Evolutionary conservation across 2,888 invertebrate genomes (phyloP), one percentile per base, ranked within the genome.

Genomic region (Sinopyrophorus schimmeli): DNA sequence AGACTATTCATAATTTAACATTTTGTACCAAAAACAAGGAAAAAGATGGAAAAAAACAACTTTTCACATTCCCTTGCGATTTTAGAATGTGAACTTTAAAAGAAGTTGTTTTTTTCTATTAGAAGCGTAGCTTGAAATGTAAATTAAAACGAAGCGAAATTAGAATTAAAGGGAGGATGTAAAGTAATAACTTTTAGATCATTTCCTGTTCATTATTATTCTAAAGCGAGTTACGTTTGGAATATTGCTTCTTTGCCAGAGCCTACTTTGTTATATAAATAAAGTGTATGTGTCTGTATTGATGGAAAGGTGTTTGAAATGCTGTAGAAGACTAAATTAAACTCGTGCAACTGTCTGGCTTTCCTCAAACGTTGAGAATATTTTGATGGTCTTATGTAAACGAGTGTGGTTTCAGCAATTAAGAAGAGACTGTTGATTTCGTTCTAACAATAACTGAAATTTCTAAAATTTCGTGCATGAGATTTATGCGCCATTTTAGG

Each of bases 361-460:
- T 24, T 24, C 21, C 24, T 35, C 35, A 24, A 35, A 24, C 15
- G 24, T 20, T 7, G 24, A 24, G 16, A n/a, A 11, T 35, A 16
- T 35, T 35, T 35, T 35, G 35, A 24, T 24, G 35, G 11, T 16
- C 35, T 16, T 35, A 35, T 24, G 35, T 24, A 35, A 35, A 35
- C 24, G 35, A 35, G 24, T 35, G 35, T 15, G 35, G 35, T 24
- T 23, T 10, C 35, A 10, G 9, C 35, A 35, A 35, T 24, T 35
- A 35, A 23, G 24, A 23, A 23, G 20, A 32, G 20, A 18, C 32
- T 32, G 32, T 11, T 32, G 32, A 20, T 32, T 32, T 20, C 32
- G n/a, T n/a, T n/a, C n/a, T n/a, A 32, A 32, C 20, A 20, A 32
- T 18, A 32, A 32, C n/a, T 9, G 6, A 9, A 32, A 32, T 20